phyloP scores from a whole-genome alignment of 1,140 invertebrate species.

The Dufourea novaeangliae region DNA sequence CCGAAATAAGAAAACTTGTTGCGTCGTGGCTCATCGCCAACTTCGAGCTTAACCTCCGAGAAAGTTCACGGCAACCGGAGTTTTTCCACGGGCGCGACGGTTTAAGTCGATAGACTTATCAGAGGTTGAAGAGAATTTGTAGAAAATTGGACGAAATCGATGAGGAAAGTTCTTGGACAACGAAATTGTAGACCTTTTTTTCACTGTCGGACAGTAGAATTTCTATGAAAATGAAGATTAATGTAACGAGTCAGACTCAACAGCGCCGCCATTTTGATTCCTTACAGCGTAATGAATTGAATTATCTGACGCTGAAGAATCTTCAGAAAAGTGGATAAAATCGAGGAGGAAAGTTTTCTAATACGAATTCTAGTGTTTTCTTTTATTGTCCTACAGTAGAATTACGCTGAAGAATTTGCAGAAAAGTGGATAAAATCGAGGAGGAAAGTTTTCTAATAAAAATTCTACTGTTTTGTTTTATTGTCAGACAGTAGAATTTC shows the following conservation, averaged over 20 bases:
- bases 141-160: background rate
- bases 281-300: background rate
- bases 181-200: background rate
- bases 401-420: no score
- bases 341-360: no score
- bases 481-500: no score
- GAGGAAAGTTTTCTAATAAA: background rate
- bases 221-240: background rate
- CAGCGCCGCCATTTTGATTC: background rate
- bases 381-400: no score
- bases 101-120: background rate
- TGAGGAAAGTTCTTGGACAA: background rate
- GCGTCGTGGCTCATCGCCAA: constrained; percentile 76
- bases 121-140: background rate
- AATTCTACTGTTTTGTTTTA: no score
- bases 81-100: background rate
- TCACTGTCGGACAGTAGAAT: no score
- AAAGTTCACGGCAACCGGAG: background rate
- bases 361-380: no score
- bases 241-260: background rate
- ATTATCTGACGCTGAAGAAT: no score
- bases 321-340: no score
- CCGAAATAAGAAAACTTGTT: constrained; percentile 79
- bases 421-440: background rate
- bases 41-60: constrained; percentile 17